Evolutionary conservation across 2,888 invertebrate species (phyloP).

Genomic region (Spicauda simplicius): DNA sequence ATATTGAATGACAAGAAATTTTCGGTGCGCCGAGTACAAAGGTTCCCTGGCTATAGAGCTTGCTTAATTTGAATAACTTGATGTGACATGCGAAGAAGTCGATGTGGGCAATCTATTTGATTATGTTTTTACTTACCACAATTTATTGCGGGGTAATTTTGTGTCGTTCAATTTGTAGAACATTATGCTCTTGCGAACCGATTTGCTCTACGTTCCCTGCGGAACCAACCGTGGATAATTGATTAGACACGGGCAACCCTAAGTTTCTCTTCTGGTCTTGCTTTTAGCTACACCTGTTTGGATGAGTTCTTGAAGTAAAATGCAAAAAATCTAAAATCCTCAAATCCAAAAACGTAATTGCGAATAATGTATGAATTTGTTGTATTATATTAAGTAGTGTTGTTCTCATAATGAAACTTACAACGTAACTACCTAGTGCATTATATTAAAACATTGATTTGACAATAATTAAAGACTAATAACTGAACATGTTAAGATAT

Average conservation of each 20-base stretch:
- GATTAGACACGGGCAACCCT: slow-evolving; percentile 24
- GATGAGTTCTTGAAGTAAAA: not conserved
- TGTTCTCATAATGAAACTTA: too few species aligned
- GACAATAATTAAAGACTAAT: not conserved
- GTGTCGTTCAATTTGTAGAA: slow-evolving; percentile 49
- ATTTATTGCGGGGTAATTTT: slow-evolving; percentile 46
- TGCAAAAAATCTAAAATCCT: too few species aligned
- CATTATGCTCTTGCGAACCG: slow-evolving; percentile 42
- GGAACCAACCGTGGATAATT: slow-evolving; percentile 21
- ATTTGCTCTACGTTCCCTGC: slow-evolving; percentile 31
- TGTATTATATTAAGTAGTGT: too few species aligned
- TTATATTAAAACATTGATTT: not conserved
- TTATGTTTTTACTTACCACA: slow-evolving; percentile 52
- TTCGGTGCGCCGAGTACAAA: slow-evolving; percentile 46
- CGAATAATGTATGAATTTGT: too few species aligned
- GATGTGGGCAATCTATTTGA: slow-evolving; percentile 53
- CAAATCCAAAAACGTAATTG: too few species aligned
- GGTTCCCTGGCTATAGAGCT: slow-evolving; percentile 42
- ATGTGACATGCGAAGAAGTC: slow-evolving; percentile 45
- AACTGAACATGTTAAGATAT: not conserved
- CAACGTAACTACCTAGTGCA: too few species aligned
- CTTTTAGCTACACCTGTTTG: not conserved
- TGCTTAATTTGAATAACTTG: slow-evolving; percentile 47
- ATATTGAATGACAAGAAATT: slow-evolving; percentile 48
- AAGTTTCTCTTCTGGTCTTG: slow-evolving; percentile 15